A percentile compares a stretch with the other conserved stretches of the same genome.
These are phyloP conservation scores for Dasyprocta punctata DNA, from an alignment of 2,113 vertebrate genomes.

Conservation along the genomic window DNA sequence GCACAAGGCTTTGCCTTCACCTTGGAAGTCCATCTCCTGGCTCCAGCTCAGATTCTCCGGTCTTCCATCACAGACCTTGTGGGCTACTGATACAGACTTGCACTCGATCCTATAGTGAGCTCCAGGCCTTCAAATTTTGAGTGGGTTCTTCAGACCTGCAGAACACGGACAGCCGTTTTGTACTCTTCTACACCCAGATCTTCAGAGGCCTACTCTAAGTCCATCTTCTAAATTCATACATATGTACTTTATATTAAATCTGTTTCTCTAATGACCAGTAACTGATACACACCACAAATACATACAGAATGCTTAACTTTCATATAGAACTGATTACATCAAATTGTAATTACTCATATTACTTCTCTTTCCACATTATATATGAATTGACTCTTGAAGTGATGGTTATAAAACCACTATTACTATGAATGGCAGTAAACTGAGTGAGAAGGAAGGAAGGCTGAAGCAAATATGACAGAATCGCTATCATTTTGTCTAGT, in stretches of 20 bases:
- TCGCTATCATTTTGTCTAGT: not conserved
- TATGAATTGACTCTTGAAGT: not conserved
- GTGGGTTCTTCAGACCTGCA: not conserved
- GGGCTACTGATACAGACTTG: not conserved
- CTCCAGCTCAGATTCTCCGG: not conserved
- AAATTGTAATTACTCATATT: not conserved
- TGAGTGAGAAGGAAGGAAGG: not conserved
- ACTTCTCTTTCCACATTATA: not conserved
- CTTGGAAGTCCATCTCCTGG: not conserved
- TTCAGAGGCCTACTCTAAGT: not conserved
- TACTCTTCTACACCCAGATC: not conserved
- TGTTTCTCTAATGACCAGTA: not conserved
- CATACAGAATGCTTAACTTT: not conserved
- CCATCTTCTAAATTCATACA: not conserved
- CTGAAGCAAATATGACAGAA: not conserved
- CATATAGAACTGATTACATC: not conserved
- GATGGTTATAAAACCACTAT: not conserved
- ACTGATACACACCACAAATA: not conserved
- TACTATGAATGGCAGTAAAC: not conserved
- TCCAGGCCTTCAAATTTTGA: not conserved
- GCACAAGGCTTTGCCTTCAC: not conserved
- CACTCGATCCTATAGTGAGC: not conserved
- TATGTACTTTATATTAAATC: not conserved
- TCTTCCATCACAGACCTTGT: not conserved
- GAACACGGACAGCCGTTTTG: not conserved